These are phyloP conservation scores for Zosterops borbonicus DNA, from an alignment of 2,113 vertebrate species.

Conservation along the genomic window DNA sequence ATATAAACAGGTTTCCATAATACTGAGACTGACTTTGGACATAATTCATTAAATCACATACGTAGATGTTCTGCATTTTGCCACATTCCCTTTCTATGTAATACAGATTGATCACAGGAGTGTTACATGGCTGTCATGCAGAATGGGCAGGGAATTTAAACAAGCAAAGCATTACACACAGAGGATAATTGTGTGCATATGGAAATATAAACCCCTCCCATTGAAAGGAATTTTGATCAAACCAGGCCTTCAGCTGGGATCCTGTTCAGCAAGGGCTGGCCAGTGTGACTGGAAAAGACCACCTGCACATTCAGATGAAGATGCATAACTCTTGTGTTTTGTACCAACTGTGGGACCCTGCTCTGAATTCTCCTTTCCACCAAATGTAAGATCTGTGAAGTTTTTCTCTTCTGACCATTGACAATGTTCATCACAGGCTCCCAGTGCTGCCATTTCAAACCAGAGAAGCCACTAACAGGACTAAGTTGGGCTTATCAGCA, in stretches of 20 bases:
- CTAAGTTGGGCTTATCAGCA: neutral
- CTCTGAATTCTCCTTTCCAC: slow-evolving; percentile 40
- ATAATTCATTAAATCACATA: neutral
- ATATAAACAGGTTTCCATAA: slow-evolving; percentile 35
- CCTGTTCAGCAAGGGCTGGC: neutral
- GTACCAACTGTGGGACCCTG: neutral
- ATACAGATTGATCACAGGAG: neutral
- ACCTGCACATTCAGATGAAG: neutral
- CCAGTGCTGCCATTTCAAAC: neutral
- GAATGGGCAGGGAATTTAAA: neutral
- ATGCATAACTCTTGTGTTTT: neutral
- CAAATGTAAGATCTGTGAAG: slow-evolving; percentile 50
- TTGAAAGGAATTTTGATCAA: neutral
- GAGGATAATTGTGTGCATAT: neutral
- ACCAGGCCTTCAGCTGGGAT: neutral
- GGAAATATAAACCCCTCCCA: neutral
- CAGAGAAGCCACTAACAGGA: neutral
- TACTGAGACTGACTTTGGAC: neutral
- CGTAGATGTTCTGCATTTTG: neutral
- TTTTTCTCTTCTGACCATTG: neutral
- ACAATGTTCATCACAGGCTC: neutral
- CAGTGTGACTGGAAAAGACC: neutral
- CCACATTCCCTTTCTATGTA: neutral
- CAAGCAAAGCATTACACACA: neutral
- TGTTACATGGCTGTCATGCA: neutral